Conservation (phyloP, 1,140 invertebrate genomes). For the Drosophila nannoptera region DNA sequence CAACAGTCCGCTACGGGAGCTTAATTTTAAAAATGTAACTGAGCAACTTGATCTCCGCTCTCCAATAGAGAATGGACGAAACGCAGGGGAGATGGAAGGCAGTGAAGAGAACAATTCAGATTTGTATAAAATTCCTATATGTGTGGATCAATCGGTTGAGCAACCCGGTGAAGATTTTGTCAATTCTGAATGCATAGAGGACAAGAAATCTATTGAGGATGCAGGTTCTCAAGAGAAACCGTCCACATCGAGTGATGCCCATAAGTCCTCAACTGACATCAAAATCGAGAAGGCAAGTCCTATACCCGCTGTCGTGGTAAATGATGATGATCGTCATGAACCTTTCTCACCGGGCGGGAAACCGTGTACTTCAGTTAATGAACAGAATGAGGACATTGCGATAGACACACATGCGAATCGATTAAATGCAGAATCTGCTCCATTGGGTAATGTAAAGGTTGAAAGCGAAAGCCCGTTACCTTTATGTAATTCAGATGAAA, state of each 20-base stretch:
- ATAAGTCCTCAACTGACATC: conserved; percentile 9
- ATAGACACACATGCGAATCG: neutral
- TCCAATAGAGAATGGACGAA: conserved; percentile 22
- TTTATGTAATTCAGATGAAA: neutral
- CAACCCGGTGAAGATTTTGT: neutral
- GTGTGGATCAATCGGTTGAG: neutral
- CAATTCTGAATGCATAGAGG: neutral
- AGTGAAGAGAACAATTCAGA: neutral
- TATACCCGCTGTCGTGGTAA: neutral
- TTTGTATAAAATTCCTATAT: neutral
- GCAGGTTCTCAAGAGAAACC: conserved; percentile 1
- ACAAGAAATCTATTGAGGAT: neutral
- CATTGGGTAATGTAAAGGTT: conserved; percentile 2
- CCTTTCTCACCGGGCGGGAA: neutral
- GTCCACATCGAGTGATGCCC: conserved; percentile 8
- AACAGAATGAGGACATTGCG: neutral
- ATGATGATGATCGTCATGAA: conserved; percentile 1
- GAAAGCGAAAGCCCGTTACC: conserved; percentile 1
- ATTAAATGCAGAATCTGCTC: neutral
- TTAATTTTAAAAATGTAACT: conserved; percentile 16
- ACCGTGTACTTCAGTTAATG: neutral
- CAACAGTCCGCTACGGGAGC: neutral
- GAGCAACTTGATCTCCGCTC: conserved; percentile 3
- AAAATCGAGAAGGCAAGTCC: conserved; percentile 9
- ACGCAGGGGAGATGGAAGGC: neutral